A percentile compares a stretch with the other conserved stretches of the same genome.
These are phyloP conservation scores for Dromas ardeola DNA, from an alignment of 2,113 vertebrate genomes.

Conservation along the genomic window DNA sequence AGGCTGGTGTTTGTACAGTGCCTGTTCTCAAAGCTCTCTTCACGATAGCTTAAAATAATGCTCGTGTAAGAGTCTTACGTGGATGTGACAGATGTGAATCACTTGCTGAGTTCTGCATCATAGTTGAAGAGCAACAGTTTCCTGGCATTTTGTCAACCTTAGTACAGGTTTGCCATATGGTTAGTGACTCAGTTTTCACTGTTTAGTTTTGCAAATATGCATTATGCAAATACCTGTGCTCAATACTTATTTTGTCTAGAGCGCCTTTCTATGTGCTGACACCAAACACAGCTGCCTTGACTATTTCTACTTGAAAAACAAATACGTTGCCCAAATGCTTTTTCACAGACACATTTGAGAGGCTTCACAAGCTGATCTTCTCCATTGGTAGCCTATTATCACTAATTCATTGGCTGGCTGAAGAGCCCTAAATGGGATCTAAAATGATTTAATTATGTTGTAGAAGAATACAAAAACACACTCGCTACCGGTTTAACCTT, in stretches of 20 bases:
- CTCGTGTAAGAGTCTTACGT: background rate
- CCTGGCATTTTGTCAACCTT: background rate
- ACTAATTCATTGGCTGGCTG: background rate
- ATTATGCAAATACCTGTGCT: slow-evolving; percentile 30
- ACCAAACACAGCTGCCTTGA: background rate
- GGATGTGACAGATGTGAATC: slow-evolving; percentile 22
- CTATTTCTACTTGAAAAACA: background rate
- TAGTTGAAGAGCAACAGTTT: background rate
- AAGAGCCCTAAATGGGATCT: background rate
- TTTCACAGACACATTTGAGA: background rate
- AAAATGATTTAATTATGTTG: background rate
- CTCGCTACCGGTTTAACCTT: background rate
- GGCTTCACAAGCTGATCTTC: background rate
- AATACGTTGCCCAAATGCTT: background rate
- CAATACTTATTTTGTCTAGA: background rate
- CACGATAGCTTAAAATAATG: background rate
- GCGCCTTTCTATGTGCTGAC: background rate
- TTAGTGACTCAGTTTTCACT: slow-evolving; percentile 26
- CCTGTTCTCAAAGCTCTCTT: background rate
- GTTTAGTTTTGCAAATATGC: background rate
- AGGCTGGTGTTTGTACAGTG: background rate
- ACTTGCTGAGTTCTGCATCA: background rate
- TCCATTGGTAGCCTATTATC: background rate
- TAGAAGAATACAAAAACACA: background rate
- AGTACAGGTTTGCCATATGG: background rate